Conservation (phyloP, 1,140 invertebrate genomes). For the Lepidurus packardi region DNA sequence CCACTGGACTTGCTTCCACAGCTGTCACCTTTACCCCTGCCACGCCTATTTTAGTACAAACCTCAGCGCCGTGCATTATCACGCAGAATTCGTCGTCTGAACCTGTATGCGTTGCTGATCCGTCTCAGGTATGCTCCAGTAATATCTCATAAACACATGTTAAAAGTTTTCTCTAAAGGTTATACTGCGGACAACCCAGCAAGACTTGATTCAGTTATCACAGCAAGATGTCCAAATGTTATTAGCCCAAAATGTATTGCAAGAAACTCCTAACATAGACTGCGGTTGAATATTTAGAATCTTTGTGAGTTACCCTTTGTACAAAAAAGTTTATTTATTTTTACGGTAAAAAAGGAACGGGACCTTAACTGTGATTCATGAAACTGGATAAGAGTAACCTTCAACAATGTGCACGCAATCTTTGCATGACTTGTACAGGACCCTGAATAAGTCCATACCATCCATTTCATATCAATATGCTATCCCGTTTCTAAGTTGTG, state of each 20-base stretch:
- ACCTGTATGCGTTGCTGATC: background rate
- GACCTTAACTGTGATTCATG: background rate
- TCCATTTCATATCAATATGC: too few relatives aligned
- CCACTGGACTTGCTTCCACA: background rate
- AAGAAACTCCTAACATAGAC: background rate
- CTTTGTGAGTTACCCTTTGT: too few relatives aligned
- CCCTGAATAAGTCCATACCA: too few relatives aligned
- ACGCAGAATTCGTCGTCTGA: background rate
- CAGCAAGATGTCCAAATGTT: background rate
- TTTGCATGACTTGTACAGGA: too few relatives aligned
- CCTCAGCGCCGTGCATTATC: background rate
- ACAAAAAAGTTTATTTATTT: too few relatives aligned
- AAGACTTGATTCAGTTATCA: background rate
- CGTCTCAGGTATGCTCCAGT: background rate
- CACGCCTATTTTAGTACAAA: slow-evolving; percentile 29
- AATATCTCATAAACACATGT: background rate
- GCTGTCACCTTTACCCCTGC: slow-evolving; percentile 29
- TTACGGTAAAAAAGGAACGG: too few relatives aligned
- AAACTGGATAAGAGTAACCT: background rate
- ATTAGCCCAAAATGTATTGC: background rate
- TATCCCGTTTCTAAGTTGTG: too few relatives aligned
- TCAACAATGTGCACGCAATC: too few relatives aligned
- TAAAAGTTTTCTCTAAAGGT: background rate
- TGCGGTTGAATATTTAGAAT: background rate
- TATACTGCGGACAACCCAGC: background rate